Evolutionary conservation across 2,797 vertebrate species (phyloP).

Genomic region (Mycteria americana): DNA sequence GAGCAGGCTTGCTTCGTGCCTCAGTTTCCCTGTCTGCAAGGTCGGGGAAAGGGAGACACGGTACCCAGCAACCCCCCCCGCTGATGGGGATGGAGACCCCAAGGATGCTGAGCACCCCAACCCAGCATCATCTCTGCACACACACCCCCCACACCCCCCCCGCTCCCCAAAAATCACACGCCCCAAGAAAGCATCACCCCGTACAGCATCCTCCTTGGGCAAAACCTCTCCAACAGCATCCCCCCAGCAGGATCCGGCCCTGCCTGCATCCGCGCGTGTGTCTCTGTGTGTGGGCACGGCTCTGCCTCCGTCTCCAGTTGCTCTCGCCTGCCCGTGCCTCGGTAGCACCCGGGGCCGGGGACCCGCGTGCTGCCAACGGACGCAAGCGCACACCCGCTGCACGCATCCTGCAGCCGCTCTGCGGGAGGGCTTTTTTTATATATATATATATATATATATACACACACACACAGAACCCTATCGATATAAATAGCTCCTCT

Average conservation of each 20-base stretch:
- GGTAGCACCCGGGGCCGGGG: slow-evolving; percentile 14
- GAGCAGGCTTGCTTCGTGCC: background rate
- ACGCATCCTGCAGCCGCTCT: background rate
- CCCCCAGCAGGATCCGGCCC: background rate
- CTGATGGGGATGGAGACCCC: background rate
- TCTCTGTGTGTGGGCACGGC: slow-evolving; percentile 26
- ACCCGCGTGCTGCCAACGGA: background rate
- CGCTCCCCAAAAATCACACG: background rate
- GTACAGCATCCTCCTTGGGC: background rate
- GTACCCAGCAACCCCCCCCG: background rate
- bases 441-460: background rate
- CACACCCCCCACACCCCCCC: no score
- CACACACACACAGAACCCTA: background rate
- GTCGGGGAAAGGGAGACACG: accelerated
- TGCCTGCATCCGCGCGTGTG: background rate
- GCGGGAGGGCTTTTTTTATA: background rate
- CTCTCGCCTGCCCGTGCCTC: slow-evolving; percentile 50
- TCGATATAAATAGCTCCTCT: slow-evolving; percentile 5
- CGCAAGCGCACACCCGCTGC: slow-evolving; percentile 6
- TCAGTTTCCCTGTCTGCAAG: background rate
- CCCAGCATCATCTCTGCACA: background rate
- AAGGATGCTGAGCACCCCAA: background rate
- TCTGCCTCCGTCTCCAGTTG: slow-evolving; percentile 46
- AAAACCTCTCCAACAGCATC: background rate
- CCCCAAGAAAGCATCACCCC: background rate